Percentiles rank a stretch among this genome's conserved stretches.
These are phyloP conservation scores for Eidolon dupreanum DNA, from an alignment of 2,797 vertebrate species.

Conservation along the genomic window DNA sequence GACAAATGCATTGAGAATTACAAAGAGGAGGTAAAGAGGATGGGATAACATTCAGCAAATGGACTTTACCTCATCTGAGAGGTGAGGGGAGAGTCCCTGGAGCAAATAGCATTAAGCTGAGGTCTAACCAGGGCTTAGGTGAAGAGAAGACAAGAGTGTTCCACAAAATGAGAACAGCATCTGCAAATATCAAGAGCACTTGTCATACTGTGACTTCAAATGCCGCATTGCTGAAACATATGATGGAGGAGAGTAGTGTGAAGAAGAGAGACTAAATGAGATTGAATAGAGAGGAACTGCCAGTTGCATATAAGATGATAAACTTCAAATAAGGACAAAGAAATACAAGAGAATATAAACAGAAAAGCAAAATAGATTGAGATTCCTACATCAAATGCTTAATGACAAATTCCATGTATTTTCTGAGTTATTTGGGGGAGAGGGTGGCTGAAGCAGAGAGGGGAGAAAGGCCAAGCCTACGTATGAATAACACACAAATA, in stretches of 20 bases:
- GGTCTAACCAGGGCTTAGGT: background rate
- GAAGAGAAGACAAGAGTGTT: background rate
- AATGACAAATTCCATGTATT: background rate
- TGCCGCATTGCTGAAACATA: background rate
- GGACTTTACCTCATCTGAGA: background rate
- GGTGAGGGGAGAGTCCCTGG: background rate
- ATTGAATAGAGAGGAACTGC: background rate
- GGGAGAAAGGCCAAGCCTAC: background rate
- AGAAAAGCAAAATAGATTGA: background rate
- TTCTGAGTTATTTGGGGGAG: background rate
- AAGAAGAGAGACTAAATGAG: background rate
- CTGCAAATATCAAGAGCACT: background rate
- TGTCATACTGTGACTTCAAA: background rate
- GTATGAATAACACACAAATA: background rate
- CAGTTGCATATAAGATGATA: background rate
- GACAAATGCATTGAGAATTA: background rate
- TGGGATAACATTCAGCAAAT: background rate
- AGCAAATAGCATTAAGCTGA: background rate
- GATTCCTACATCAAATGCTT: background rate
- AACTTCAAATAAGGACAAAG: background rate
- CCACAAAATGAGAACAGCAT: background rate
- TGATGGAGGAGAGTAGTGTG: rapidly evolving
- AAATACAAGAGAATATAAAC: background rate
- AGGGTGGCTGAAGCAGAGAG: background rate
- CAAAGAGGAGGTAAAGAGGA: background rate